Evolutionary conservation across 2,113 vertebrate genomes (phyloP), one percentile per base, ranked within the genome.

Genomic region (Dendropsophus ebraccatus): DNA sequence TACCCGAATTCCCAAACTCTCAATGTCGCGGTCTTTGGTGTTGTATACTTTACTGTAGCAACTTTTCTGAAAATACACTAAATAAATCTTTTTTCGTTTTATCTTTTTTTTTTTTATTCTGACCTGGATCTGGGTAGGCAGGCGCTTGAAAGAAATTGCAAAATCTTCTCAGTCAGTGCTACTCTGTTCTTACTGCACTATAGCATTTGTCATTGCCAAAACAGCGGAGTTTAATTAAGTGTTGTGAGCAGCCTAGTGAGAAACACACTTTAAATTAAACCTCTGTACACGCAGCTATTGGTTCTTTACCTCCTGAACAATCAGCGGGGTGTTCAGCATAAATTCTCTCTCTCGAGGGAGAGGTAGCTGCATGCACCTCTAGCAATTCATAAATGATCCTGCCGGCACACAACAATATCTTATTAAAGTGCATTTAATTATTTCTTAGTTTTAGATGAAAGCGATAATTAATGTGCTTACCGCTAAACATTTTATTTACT

Each of bases 171-270:
- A 95, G 95, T 95, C 96, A 96, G 94, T 87, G 96, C 91, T 87
- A 93, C 95, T 94, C 92, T 83, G 94, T 94, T 97, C 95, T 96
- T 95, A 93, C 89, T 92, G 95, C 96, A 90, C 95, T 79, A 77
- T 94, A 91, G 96, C 97, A 99, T 99, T 98, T 99, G 97, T 99
- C 98, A 99, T 97, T 99, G 98, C 97, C 98, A 99, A 95, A 96
- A 97, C 97, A 96, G 96, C 97, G 93, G 97, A 95, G 97, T 98
- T 99, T 99, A 98, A 99, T 99, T 98, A 98, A 99, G 98, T 97
- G 98, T 96, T 97, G 97, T 97, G 97, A 96, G 97, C 97, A 99
- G 97, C 97, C 97, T 98, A 95, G 97, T 99, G 98, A 99, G 97
- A 98, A 98, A 95, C 97, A 96, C 97, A 95, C 96, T 99, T 97